Conservation (phyloP, 2,113 vertebrate genomes). For the Zosterops pallidus region DNA sequence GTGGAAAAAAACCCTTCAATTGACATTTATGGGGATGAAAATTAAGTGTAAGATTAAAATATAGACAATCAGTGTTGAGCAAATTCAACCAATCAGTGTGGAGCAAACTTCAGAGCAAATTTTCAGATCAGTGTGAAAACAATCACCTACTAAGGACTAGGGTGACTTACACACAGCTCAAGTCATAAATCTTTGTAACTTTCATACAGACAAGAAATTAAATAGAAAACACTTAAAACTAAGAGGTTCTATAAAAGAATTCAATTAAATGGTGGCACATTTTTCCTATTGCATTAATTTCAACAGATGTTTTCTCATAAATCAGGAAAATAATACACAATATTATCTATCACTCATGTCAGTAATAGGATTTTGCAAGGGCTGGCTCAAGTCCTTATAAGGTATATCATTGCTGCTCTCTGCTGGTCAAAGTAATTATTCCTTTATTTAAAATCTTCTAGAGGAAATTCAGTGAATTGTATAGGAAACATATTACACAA, state of each 20-base stretch:
- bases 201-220: not conserved
- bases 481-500: not conserved
- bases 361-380: not conserved
- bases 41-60: not conserved
- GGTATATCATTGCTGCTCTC: constrained; percentile 77
- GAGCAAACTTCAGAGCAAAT: not conserved
- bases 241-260: not conserved
- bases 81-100: too few relatives aligned
- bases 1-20: not conserved
- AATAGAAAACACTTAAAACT: not conserved
- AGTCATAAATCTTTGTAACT: not conserved
- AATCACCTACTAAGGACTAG: not conserved
- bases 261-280: not conserved
- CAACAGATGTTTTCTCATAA: not conserved
- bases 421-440: constrained; percentile 74
- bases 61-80: not conserved
- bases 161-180: not conserved
- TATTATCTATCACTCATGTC: not conserved
- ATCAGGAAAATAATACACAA: not conserved
- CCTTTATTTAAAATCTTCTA: not conserved
- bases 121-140: not conserved
- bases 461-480: not conserved
- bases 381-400: not conserved
- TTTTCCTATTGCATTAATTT: not conserved
- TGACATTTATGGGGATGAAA: not conserved